Conservation (phyloP, 1,140 invertebrate genomes). For the Melanaphis sacchari region DNA sequence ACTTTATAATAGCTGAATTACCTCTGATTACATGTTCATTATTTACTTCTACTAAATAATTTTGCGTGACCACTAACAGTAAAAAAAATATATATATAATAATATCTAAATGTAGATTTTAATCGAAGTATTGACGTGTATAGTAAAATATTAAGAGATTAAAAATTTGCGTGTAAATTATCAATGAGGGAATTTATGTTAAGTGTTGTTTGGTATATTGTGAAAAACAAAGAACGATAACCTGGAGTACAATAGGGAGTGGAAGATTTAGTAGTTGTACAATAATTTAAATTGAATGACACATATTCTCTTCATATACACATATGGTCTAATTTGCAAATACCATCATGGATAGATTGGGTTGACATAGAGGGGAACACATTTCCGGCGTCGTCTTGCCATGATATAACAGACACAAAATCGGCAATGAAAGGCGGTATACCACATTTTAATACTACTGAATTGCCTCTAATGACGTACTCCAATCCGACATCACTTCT, state of each 20-base stretch:
- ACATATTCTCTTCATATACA: background rate
- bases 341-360: constrained; percentile 33
- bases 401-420: constrained; percentile 85
- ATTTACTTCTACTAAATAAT: constrained; percentile 58
- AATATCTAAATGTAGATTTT: background rate
- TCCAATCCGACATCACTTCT: constrained; percentile 92
- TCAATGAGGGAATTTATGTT: background rate
- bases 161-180: constrained; percentile 30
- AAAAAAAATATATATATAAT: constrained; percentile 30
- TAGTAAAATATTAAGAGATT: constrained; percentile 39
- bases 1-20: constrained; percentile 92
- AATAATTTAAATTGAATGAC: constrained; percentile 36
- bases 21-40: constrained; percentile 92
- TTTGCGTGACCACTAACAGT: constrained; percentile 58
- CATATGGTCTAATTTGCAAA: constrained; percentile 48
- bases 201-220: background rate
- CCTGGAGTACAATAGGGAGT: constrained; percentile 13
- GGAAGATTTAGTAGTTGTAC: background rate
- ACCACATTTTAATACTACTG: constrained; percentile 89
- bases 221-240: constrained; percentile 10
- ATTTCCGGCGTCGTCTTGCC: constrained; percentile 69
- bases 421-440: constrained; percentile 92
- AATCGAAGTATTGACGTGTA: background rate
- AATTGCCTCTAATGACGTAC: constrained; percentile 90
- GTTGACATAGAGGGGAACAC: constrained; percentile 25